Evolutionary conservation across 30 jellyfish, hydroid and myxozoan species (phyloP).

Genomic region (Aurelia coerulea): DNA sequence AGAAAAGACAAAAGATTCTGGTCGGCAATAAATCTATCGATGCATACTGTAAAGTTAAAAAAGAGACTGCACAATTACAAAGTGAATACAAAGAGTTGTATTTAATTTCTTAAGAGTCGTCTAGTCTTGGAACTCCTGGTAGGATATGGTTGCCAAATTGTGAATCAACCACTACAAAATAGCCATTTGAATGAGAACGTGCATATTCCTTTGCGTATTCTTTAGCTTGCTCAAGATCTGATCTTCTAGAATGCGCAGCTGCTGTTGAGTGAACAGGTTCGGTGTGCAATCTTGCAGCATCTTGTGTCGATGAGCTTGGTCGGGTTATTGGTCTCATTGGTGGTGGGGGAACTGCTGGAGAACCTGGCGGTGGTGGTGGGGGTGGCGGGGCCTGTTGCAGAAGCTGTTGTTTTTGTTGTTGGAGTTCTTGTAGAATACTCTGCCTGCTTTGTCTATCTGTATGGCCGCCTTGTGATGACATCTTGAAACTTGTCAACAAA

Average conservation of each 20-base stretch:
- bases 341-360: slow-evolving; percentile 21
- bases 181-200: slow-evolving; percentile 91
- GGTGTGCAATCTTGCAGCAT: slow-evolving; percentile 47
- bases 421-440: slow-evolving; percentile 86
- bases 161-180: slow-evolving; percentile 87
- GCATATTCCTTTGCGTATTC: slow-evolving; percentile 90
- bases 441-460: slow-evolving; percentile 84
- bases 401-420: slow-evolving; percentile 90
- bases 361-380: slow-evolving; percentile 10
- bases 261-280: slow-evolving; percentile 39
- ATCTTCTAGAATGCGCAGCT: slow-evolving; percentile 70
- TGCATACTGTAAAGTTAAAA: background rate
- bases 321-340: slow-evolving; percentile 8
- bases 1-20: too few relatives aligned
- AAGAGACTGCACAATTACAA: background rate
- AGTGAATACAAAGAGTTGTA: too few relatives aligned
- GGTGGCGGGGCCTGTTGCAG: slow-evolving; percentile 64
- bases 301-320: slow-evolving; percentile 32
- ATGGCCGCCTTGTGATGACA: slow-evolving; percentile 49
- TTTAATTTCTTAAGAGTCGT: slow-evolving; percentile 44
- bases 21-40: too few relatives aligned
- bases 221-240: background rate
- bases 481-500: background rate
- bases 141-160: slow-evolving; percentile 89
- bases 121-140: slow-evolving; percentile 96